phyloP scores from a whole-genome alignment of 37 sponge, comb jelly and placozoan species.

The Agelas oroides region DNA sequence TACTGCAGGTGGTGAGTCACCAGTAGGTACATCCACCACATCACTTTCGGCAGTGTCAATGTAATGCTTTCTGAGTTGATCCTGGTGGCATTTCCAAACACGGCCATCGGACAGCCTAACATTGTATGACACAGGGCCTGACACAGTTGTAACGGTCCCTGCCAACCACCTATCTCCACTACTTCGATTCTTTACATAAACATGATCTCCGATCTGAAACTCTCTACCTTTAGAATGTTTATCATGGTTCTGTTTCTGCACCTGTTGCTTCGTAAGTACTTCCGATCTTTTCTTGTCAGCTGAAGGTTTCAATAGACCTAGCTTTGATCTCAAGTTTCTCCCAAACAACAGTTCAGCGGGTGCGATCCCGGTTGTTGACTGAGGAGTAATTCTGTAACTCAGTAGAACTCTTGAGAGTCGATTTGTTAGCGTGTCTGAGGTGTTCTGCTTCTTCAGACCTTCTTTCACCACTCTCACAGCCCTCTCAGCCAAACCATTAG shows the following conservation, averaged over 20 bases:
- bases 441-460: constrained; percentile 4
- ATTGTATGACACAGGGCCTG: constrained; percentile 30
- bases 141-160: not conserved
- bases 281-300: not conserved
- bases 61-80: not conserved
- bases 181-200: constrained; percentile 1
- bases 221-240: not conserved
- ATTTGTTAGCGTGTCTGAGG: not conserved
- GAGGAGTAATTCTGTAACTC: not conserved
- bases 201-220: not conserved
- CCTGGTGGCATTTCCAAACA: constrained; percentile 12
- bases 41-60: constrained; percentile 2
- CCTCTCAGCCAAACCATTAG: too few relatives aligned
- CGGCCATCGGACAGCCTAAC: not conserved
- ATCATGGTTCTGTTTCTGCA: constrained; percentile 15
- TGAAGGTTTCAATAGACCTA: not conserved
- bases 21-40: not conserved
- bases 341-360: not conserved
- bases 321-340: not conserved
- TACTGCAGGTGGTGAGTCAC: not conserved
- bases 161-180: constrained; percentile 12
- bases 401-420: constrained; percentile 15
- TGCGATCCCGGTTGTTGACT: not conserved
- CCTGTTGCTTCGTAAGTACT: constrained; percentile 4
- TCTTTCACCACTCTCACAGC: too few relatives aligned